These are phyloP conservation scores for Drosophila sproati DNA, from an alignment of 1,140 invertebrate species.

Conservation along the genomic window DNA sequence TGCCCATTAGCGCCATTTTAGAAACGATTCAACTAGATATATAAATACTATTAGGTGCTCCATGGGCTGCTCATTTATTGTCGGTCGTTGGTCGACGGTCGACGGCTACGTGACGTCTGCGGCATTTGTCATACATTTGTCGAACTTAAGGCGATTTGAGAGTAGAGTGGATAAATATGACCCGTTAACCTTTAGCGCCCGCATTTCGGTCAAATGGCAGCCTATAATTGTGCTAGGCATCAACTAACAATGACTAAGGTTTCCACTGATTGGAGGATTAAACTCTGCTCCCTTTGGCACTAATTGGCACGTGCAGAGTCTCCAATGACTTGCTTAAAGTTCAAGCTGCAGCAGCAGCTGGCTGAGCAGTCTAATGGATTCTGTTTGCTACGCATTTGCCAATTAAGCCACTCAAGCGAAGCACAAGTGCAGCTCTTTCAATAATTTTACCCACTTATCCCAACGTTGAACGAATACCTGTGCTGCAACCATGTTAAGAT, in stretches of 20 bases:
- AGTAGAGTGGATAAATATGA: conserved; percentile 7
- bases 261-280: conserved; percentile 24
- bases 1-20: conserved; percentile 77
- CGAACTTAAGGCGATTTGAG: background rate
- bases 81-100: background rate
- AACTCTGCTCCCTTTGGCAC: conserved; percentile 26
- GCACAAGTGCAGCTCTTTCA: conserved; percentile 9
- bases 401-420: conserved; percentile 34
- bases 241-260: conserved; percentile 32
- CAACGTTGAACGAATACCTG: background rate
- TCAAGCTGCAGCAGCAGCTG: conserved; percentile 42
- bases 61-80: conserved; percentile 37
- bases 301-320: conserved; percentile 73
- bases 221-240: conserved; percentile 53
- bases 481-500: background rate
- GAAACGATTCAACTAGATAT: conserved; percentile 62
- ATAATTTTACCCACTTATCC: background rate
- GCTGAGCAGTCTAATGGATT: conserved; percentile 32
- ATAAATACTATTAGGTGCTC: conserved; percentile 33
- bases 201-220: conserved; percentile 36
- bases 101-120: conserved; percentile 59
- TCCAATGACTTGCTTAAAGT: conserved; percentile 72
- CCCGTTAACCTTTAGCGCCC: conserved; percentile 32
- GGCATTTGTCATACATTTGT: conserved; percentile 36
- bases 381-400: conserved; percentile 27